Evolutionary conservation across 2,113 vertebrate species (phyloP).

Genomic region (Channa maculata): DNA sequence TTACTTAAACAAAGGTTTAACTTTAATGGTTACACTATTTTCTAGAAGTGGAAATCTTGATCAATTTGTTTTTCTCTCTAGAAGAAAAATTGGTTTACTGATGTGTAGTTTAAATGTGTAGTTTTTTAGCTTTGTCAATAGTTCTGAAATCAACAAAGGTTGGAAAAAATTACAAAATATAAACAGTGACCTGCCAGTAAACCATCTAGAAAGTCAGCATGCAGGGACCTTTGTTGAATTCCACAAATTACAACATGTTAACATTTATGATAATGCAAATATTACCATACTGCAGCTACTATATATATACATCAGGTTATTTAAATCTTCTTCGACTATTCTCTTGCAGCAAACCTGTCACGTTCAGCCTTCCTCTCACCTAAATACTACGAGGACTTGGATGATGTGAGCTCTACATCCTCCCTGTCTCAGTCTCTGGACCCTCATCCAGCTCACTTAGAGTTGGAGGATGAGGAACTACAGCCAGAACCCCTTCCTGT

Average conservation of each 20-base stretch:
- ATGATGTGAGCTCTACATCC: conserved; percentile 92
- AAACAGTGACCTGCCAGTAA: neutral
- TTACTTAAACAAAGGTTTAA: neutral
- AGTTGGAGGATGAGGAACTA: conserved; percentile 80
- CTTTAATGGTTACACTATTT: neutral
- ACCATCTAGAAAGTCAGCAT: too few species aligned
- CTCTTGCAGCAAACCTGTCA: conserved; percentile 88
- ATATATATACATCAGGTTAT: neutral
- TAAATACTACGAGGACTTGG: conserved; percentile 92
- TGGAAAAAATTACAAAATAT: too few species aligned
- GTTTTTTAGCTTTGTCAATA: too few species aligned
- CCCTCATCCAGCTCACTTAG: conserved; percentile 79
- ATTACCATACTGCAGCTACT: neutral
- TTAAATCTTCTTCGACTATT: neutral
- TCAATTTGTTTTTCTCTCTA: neutral
- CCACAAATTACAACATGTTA: neutral
- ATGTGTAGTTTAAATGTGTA: too few species aligned
- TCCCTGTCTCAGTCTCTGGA: conserved; percentile 90
- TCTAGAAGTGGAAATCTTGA: neutral
- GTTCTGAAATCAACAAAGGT: too few species aligned
- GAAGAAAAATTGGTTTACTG: too few species aligned
- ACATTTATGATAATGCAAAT: neutral
- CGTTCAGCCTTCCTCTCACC: conserved; percentile 95
- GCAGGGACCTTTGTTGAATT: neutral
- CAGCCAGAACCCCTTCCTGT: conserved; percentile 59